Conservation (phyloP, 2,113 vertebrate genomes). For the Aleadryas rufinucha region DNA sequence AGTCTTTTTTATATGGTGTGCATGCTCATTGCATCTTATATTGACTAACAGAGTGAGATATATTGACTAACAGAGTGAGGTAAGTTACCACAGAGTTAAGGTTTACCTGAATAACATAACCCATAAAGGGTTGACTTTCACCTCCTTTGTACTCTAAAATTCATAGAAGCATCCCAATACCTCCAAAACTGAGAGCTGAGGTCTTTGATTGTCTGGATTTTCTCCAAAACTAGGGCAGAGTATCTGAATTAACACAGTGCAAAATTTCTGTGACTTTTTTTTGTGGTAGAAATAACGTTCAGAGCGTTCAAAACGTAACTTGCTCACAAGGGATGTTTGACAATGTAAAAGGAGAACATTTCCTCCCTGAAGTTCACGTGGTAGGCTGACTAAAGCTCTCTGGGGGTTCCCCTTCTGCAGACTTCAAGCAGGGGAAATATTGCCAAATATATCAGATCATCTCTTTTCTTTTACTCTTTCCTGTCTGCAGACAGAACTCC, state of each 20-base stretch:
- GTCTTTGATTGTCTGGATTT: not conserved
- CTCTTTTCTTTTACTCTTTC: slow-evolving; percentile 13
- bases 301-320: slow-evolving; percentile 5
- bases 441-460: not conserved
- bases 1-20: not conserved
- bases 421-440: slow-evolving; percentile 23
- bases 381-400: slow-evolving; percentile 14
- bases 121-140: not conserved
- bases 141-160: not conserved
- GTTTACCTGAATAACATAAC: not conserved
- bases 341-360: slow-evolving; percentile 32
- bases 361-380: slow-evolving; percentile 29
- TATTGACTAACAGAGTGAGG: not conserved
- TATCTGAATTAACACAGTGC: not conserved
- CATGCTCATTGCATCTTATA: not conserved
- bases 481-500: slow-evolving; percentile 9
- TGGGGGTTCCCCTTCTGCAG: slow-evolving; percentile 38
- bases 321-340: not conserved
- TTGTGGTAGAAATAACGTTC: not conserved
- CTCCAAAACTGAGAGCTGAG: not conserved
- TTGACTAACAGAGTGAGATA: not conserved
- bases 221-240: not conserved
- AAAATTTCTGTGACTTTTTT: slow-evolving; percentile 6
- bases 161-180: not conserved
- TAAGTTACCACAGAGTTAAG: not conserved